Percentiles rank a stretch among this genome's conserved stretches.
phyloP scores from a whole-genome alignment of 2,888 invertebrate species.

The Globia sparganii region DNA sequence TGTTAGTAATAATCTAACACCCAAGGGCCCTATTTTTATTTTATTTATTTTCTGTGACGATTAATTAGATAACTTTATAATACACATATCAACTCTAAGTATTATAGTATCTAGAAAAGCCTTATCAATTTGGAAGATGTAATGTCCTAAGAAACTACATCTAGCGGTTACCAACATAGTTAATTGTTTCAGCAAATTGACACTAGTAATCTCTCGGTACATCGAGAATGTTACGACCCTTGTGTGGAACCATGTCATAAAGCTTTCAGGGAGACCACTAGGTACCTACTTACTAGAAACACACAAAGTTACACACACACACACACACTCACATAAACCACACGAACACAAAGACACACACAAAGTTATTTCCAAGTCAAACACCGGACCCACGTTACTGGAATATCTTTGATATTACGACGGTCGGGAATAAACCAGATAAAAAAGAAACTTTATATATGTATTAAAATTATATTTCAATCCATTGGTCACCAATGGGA shows the following conservation, averaged over 20 bases:
- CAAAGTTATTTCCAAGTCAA: conserved; percentile 58
- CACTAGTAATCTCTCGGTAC: conserved; percentile 45
- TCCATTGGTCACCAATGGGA: conserved; percentile 63
- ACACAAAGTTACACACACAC: no score
- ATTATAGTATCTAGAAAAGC: background rate
- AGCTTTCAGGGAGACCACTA: conserved; percentile 41
- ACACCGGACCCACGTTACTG: conserved; percentile 47
- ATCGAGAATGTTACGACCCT: conserved; percentile 48
- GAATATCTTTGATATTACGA: conserved; percentile 49
- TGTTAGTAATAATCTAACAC: no score
- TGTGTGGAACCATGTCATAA: conserved; percentile 55
- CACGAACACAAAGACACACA: no score
- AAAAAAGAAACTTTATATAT: conserved; percentile 54
- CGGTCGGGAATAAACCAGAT: conserved; percentile 48
- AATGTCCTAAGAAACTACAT: background rate
- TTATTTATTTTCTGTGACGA: background rate
- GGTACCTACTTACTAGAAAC: background rate
- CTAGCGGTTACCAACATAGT: conserved; percentile 13
- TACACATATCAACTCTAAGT: background rate
- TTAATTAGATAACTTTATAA: background rate
- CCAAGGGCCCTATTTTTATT: background rate
- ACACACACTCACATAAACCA: no score
- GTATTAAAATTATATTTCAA: conserved; percentile 65
- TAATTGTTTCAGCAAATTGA: conserved; percentile 51
- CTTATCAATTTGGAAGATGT: background rate